Evolutionary conservation across 2,888 invertebrate genomes (phyloP).

Genomic region (Trissolcus japonicus): DNA sequence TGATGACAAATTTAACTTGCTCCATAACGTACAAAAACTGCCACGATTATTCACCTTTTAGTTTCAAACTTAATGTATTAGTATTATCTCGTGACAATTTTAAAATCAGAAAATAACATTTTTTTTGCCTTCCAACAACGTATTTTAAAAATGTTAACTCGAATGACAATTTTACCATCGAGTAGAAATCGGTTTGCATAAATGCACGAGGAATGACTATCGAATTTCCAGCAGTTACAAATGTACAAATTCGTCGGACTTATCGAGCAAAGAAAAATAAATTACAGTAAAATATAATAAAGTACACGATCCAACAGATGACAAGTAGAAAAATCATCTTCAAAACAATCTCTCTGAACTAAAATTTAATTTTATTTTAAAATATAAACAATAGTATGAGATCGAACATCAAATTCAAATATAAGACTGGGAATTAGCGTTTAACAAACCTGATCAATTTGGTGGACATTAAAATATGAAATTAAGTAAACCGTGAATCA

Average conservation of each 20-base stretch:
- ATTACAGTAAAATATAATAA: constrained; percentile 7
- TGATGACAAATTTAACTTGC: no score
- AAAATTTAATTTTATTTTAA: not conserved
- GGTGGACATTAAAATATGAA: not conserved
- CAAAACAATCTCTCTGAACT: not conserved
- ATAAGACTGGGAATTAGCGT: no score
- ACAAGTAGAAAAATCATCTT: not conserved
- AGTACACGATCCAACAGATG: constrained; percentile 3
- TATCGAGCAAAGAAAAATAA: constrained; percentile 2
- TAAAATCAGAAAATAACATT: not conserved
- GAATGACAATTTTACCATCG: not conserved
- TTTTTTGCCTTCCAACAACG: not conserved
- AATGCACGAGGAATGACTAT: constrained; percentile 23
- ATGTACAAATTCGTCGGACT: constrained; percentile 4
- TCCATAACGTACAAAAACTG: no score
- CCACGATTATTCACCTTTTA: no score
- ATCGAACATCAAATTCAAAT: not conserved
- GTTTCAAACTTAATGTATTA: no score
- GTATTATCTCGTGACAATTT: no score
- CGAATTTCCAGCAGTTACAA: not conserved
- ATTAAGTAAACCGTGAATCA: constrained; percentile 2
- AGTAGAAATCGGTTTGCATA: constrained; percentile 7
- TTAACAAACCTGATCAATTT: no score
- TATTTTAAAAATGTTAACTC: not conserved
- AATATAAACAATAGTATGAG: not conserved